Conservation (phyloP, 2,113 vertebrate species). For the Recurvirostra avosetta region DNA sequence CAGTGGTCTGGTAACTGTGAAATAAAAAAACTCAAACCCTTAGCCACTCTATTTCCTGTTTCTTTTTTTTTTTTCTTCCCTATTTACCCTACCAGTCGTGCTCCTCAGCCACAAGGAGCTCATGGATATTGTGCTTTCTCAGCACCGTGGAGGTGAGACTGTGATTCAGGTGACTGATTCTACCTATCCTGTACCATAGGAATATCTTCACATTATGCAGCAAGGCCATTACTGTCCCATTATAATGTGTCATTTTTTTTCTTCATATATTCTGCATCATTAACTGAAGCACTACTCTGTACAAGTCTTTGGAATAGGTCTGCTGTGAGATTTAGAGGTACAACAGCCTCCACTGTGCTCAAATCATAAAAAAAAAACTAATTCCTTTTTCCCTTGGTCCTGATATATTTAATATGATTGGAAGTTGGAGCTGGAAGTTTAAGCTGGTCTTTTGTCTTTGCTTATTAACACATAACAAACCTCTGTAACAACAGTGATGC, state of each 20-base stretch:
- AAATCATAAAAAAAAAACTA: not conserved
- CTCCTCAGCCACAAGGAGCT: not conserved
- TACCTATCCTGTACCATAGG: not conserved
- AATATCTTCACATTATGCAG: not conserved
- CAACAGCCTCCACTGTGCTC: not conserved
- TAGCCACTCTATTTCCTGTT: not conserved
- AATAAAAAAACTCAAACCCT: not conserved
- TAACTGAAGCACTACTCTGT: not conserved
- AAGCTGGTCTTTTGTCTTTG: not conserved
- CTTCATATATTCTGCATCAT: not conserved
- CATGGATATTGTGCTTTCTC: not conserved
- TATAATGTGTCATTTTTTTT: not conserved
- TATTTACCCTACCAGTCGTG: not conserved
- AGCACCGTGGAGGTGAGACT: not conserved
- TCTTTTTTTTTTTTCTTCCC: not conserved
- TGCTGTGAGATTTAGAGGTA: not conserved
- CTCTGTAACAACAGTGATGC: accelerated
- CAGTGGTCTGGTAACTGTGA: not conserved
- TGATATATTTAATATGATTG: not conserved
- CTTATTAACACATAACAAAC: not conserved
- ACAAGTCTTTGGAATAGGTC: not conserved
- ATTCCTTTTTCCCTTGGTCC: not conserved
- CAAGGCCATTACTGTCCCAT: not conserved
- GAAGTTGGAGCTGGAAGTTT: not conserved
- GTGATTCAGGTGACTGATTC: not conserved